phyloP scores from a whole-genome alignment of 2,113 vertebrate species.

The Lipotes vexillifer region DNA sequence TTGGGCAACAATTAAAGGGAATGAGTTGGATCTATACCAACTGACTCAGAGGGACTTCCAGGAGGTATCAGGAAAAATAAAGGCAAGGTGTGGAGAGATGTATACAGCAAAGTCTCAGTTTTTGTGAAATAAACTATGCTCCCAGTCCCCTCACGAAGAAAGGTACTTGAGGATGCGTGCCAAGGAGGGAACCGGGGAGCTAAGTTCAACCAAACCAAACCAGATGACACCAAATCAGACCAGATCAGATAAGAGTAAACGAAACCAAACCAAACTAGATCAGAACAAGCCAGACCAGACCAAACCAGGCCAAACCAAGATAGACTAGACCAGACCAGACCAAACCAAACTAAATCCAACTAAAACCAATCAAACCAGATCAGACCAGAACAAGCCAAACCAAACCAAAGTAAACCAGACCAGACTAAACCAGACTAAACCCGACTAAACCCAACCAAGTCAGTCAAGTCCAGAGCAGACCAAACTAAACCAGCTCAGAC shows the following conservation, averaged over 20 bases:
- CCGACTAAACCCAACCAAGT: neutral
- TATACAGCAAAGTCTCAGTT: neutral
- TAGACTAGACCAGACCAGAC: neutral
- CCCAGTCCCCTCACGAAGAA: neutral
- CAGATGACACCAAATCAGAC: neutral
- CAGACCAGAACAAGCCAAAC: neutral
- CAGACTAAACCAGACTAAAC: neutral
- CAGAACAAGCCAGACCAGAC: neutral
- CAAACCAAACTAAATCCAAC: neutral
- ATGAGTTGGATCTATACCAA: neutral
- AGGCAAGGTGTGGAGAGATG: neutral
- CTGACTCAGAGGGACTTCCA: neutral
- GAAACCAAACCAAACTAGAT: neutral
- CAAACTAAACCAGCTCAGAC: neutral
- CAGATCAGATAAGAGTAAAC: no score
- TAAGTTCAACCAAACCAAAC: neutral
- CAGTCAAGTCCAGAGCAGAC: neutral
- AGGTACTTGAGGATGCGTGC: neutral
- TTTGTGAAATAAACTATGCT: neutral
- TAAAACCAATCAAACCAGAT: neutral
- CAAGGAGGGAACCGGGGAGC: neutral
- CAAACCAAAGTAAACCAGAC: neutral
- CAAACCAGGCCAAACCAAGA: neutral
- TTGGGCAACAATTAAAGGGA: neutral
- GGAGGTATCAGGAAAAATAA: neutral